Evolutionary conservation across 2,797 vertebrate genomes (phyloP), one percentile per base, ranked within the genome.

Genomic region (Meda fulgida): DNA sequence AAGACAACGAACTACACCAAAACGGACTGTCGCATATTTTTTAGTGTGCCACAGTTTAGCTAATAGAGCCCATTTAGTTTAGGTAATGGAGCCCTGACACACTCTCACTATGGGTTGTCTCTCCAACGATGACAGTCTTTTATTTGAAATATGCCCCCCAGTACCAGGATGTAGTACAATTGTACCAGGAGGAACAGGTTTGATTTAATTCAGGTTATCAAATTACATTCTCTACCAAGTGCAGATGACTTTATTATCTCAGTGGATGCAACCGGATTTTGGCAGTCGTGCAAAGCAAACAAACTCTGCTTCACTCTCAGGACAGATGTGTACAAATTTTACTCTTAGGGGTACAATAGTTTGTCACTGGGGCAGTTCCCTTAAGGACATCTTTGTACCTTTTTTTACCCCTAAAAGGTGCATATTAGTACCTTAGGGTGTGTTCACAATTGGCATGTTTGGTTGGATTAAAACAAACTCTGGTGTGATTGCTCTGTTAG

Each of bases 131-230:
- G 48, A 4, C 29, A 55, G 31, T 18, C 43, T 72, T 86, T 73
- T 73, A 76, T 81, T 36, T 76, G 40, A 89, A 84, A 84, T 38
- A 34, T 86, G 85, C 86, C 85, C 86, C 38, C 51, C 2, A 86
- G 86, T n/a, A n/a, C n/a, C n/a, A n/a, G 78, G 85, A 72, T 81
- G 73, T 72, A 38, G 69, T 77, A 80, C 80, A 23, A 63, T 81
- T 89, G 81, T 87, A 51, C 76, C 76, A 80, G 73, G 72, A 63
- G 51, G 55, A 80, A 80, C 58, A 75, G 80, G 66, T 81, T 85
- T 81, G 77, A 85, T 85, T 87, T 86, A 87, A 88, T 83, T 89
- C 55, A 67, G 38, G 26, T 72, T 76, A 84, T 87, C 84, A 77
- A 79, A 80, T 88, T 53, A 84, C 80, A 65, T 69, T 13, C 31